These are phyloP conservation scores for Phrynocephalus forsythii DNA, from an alignment of 2,797 vertebrate genomes.

Conservation along the genomic window DNA sequence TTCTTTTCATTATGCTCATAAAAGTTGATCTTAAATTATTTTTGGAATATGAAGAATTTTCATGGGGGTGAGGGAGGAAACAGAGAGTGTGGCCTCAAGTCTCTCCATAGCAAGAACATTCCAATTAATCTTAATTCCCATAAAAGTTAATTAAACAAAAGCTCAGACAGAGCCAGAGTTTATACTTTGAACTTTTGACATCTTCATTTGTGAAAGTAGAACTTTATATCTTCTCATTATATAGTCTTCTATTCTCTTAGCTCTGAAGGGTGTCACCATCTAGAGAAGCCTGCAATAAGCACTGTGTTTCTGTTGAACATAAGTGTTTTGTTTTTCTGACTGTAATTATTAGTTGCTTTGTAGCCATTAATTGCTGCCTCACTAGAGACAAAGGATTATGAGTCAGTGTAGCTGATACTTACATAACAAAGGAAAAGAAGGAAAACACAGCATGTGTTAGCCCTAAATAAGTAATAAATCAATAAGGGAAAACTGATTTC, in stretches of 20 bases:
- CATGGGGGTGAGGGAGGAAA: too few relatives aligned
- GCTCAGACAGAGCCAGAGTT: neutral
- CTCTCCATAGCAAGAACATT: neutral
- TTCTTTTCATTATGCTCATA: neutral
- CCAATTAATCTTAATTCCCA: neutral
- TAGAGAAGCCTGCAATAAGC: neutral
- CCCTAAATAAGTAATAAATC: neutral
- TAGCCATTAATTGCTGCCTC: constrained; percentile 20
- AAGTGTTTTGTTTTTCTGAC: constrained; percentile 41
- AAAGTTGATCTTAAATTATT: neutral
- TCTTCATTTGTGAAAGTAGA: neutral
- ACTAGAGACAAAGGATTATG: constrained; percentile 7
- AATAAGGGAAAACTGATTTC: neutral
- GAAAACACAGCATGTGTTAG: neutral
- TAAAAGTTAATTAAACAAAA: neutral
- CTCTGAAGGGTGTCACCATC: constrained; percentile 10
- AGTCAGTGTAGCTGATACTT: neutral
- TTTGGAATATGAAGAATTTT: neutral
- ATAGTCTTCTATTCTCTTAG: neutral
- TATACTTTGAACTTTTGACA: neutral
- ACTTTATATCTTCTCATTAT: too few relatives aligned
- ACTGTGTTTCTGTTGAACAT: constrained; percentile 16
- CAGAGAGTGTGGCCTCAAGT: neutral
- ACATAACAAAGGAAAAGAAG: neutral
- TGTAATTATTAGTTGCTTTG: constrained; percentile 34